Evolutionary conservation across 1,140 invertebrate species (phyloP), one percentile per base, ranked within the genome.

Genomic region (Andrena cerasifolii): DNA sequence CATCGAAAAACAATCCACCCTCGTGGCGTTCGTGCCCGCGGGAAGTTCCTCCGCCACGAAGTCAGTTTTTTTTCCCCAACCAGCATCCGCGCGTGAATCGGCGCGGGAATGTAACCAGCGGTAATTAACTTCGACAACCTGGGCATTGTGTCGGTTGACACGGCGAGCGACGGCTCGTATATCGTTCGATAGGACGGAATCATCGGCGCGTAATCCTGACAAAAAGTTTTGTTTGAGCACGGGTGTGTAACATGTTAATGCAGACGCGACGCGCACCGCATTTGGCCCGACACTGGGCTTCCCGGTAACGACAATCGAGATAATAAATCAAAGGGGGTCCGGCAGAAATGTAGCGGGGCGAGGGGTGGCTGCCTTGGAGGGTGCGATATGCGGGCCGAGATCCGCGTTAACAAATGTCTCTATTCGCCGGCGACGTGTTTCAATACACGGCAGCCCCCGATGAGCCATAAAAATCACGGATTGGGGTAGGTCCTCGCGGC

Each of bases 231-330:
- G 83, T 85, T 84, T 79, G n/a, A n/a, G 75, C 63, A 59, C 56
- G 58, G 61, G 53, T 49, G 47, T 28, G 73, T 79, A 80, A 80
- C 78, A 74, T 76, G 78, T 78, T 80, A 72, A 85, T 80, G 76
- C 72, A 72, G 65, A 78, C 82, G 73, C 70, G 81, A 43, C 63
- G 45, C 65, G 83, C 79, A 86, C 85, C 83, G 70, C 79, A 82
- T 83, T 86, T 77, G 84, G 80, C 81, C 56, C 84, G 82, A 85
- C 76, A 77, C 80, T 83, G 85, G 79, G 86, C 86, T 86, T 87
- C 82, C 83, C 79, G 79, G 84, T 90, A 90, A 90, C 89, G 87
- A 89, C 89, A 88, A 90, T 90, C 87, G 85, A 65, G 80, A 88
- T 79, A 75, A 89, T 90, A 90, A 89, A 90, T 89, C 88, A 89